Evolutionary conservation across 1,140 invertebrate species (phyloP).

Genomic region (Drosophila fuyamai): DNA sequence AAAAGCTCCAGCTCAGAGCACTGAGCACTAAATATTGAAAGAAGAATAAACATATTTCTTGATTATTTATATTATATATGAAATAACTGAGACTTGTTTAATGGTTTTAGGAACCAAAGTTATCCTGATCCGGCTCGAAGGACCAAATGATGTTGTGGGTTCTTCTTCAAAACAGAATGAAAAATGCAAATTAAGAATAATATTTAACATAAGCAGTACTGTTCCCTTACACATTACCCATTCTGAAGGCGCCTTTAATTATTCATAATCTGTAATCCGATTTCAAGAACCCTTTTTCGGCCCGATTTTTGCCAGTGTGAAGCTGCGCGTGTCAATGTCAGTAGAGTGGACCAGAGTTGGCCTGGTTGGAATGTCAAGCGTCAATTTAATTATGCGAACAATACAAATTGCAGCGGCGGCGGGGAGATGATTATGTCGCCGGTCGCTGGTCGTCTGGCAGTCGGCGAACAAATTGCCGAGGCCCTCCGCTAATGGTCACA

Average conservation of each 20-base stretch:
- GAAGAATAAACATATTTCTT: no score
- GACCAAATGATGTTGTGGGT: not conserved
- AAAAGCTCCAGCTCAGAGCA: not conserved
- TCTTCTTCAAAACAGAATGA: no score
- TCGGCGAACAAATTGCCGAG: conserved; percentile 65
- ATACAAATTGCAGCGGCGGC: conserved; percentile 72
- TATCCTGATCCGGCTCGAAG: not conserved
- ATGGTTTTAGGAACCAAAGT: no score
- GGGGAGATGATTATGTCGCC: conserved; percentile 75
- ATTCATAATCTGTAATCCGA: no score
- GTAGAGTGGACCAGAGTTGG: conserved; percentile 24
- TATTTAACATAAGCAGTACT: no score
- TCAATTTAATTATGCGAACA: conserved; percentile 84
- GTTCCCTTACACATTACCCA: no score
- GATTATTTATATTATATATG: no score
- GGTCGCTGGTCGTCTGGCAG: conserved; percentile 42
- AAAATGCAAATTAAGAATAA: no score
- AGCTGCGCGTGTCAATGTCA: conserved; percentile 80
- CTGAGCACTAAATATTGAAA: conserved; percentile 6
- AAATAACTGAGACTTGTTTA: no score
- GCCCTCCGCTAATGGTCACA: conserved; percentile 32
- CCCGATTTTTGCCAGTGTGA: not conserved
- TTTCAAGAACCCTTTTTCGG: not conserved
- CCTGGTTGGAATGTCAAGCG: conserved; percentile 68
- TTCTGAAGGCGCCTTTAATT: no score